A percentile compares a stretch with the other conserved stretches of the same genome.
Conservation (phyloP, 1,140 invertebrate species). For the Cyrtorhinus lividipennis region DNA sequence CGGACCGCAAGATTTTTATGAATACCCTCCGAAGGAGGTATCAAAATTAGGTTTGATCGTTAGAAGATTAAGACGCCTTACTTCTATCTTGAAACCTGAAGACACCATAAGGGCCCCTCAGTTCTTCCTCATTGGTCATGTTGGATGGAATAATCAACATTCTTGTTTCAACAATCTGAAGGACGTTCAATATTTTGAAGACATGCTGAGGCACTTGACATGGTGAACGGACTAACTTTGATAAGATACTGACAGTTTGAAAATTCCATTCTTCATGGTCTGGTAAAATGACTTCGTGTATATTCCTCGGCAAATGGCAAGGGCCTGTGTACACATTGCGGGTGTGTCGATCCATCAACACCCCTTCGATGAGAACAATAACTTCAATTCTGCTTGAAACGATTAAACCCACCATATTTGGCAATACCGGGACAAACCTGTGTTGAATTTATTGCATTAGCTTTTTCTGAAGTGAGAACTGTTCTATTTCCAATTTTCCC, state of each 20-base stretch:
- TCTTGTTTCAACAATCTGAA: neutral
- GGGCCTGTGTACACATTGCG: neutral
- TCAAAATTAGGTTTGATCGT: too few relatives aligned
- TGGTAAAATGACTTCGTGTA: neutral
- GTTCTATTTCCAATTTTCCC: too few relatives aligned
- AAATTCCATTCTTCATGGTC: neutral
- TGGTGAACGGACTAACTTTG: neutral
- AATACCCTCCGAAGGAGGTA: too few relatives aligned
- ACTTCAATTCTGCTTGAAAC: neutral
- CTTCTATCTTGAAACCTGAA: neutral
- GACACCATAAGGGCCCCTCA: neutral
- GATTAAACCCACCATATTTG: neutral
- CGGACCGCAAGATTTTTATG: too few relatives aligned
- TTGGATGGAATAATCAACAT: constrained; percentile 4
- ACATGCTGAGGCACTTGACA: too few relatives aligned
- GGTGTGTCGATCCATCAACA: neutral
- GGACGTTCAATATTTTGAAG: too few relatives aligned
- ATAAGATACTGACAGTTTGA: neutral
- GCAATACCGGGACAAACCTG: neutral
- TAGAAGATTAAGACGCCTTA: too few relatives aligned
- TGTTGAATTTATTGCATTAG: too few relatives aligned
- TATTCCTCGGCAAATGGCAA: neutral
- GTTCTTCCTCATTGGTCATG: neutral
- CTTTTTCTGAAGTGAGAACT: too few relatives aligned
- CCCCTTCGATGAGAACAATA: neutral